Evolutionary conservation across 2,113 vertebrate species (phyloP).

Genomic region (Himantopus leucocephalus): DNA sequence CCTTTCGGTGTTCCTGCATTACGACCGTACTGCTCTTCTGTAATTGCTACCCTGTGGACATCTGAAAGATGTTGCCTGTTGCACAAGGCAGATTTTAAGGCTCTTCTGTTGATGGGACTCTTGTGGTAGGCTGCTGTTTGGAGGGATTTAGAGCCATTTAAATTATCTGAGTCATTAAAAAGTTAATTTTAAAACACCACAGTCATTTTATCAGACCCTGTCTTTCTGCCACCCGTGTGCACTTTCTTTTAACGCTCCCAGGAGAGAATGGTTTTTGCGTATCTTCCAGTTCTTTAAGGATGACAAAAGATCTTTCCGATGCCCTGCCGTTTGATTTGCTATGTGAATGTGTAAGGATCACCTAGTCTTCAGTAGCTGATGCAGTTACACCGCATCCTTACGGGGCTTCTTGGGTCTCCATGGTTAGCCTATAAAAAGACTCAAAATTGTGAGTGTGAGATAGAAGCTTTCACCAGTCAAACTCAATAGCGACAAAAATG

Average conservation of each 20-base stretch:
- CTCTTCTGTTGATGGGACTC: not conserved
- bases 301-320: not conserved
- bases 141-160: not conserved
- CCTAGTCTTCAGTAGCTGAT: not conserved
- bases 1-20: not conserved
- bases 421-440: not conserved
- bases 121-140: not conserved
- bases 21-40: not conserved
- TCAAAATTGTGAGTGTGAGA: not conserved
- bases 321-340: not conserved
- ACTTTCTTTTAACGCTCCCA: not conserved
- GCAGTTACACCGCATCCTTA: not conserved
- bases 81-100: not conserved
- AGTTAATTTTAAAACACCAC: not conserved
- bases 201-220: not conserved
- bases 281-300: not conserved
- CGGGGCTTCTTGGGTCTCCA: rapidly evolving
- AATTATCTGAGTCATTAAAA: not conserved
- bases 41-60: not conserved
- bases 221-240: not conserved
- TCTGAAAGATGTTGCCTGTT: not conserved
- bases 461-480: not conserved
- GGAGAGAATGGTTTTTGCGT: not conserved
- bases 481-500: not conserved
- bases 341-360: not conserved